phyloP scores from a whole-genome alignment of 2,888 invertebrate species.

The Stenodema calcarata region DNA sequence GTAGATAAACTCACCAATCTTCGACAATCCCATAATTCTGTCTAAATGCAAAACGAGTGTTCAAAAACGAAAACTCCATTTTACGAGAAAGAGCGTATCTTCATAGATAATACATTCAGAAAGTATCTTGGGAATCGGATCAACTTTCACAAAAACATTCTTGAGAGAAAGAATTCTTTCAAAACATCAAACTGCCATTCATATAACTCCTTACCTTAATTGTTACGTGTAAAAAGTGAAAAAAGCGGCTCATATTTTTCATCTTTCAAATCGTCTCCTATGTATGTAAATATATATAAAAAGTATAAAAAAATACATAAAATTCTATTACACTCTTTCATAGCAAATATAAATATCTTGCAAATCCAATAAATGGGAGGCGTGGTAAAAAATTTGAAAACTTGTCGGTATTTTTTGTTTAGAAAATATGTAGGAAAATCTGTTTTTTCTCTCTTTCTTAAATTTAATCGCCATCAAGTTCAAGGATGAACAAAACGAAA shows the following conservation, averaged over 20 bases:
- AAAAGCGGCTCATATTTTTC: constrained; percentile 30
- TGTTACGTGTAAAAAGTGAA: constrained; percentile 27
- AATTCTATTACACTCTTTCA: constrained; percentile 27
- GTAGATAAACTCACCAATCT: too few species aligned
- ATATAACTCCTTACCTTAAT: neutral
- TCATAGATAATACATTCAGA: neutral
- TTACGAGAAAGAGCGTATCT: neutral
- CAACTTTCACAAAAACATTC: neutral
- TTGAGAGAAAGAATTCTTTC: neutral
- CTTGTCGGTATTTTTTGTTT: neutral
- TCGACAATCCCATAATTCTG: too few species aligned
- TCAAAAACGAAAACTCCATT: neutral
- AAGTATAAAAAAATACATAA: constrained; percentile 46
- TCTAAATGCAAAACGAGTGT: too few species aligned
- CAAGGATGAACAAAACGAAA: neutral
- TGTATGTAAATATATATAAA: constrained; percentile 29
- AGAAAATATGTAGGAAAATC: neutral
- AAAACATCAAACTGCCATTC: neutral
- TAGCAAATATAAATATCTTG: constrained; percentile 44
- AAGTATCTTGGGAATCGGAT: neutral
- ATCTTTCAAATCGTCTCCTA: neutral
- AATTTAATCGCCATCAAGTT: neutral
- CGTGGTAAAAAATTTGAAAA: constrained; percentile 25
- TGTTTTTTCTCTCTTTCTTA: neutral
- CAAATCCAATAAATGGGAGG: constrained; percentile 16